A percentile compares a stretch with the other conserved stretches of the same genome.
Conservation (phyloP, 1,140 invertebrate species). For the Cheumatopsyche charites region DNA sequence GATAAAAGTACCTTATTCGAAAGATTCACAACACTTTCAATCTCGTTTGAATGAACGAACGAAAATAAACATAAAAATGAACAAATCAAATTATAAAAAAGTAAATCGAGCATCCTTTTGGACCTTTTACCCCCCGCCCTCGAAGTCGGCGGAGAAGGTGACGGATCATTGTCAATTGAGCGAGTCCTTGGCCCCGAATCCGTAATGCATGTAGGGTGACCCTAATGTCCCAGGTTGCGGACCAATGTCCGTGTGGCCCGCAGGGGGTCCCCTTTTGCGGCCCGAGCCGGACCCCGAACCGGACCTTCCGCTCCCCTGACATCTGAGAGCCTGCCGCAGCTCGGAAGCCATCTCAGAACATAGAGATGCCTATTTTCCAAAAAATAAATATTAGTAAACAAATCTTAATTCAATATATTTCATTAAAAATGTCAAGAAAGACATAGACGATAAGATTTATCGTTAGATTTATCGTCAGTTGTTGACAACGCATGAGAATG, state of each 20-base stretch:
- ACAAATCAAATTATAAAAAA: neutral
- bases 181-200: constrained; percentile 66
- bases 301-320: constrained; percentile 59
- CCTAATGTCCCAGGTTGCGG: constrained; percentile 53
- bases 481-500: too few species aligned
- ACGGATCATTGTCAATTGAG: constrained; percentile 58
- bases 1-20: neutral
- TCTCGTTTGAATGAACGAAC: neutral
- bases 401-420: too few species aligned
- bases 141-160: constrained; percentile 47
- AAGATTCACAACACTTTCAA: constrained; percentile 9
- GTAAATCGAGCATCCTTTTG: neutral
- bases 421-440: too few species aligned
- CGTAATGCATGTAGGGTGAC: constrained; percentile 66
- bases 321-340: constrained; percentile 71
- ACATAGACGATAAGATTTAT: too few species aligned
- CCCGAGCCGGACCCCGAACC: constrained; percentile 48
- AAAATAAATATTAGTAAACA: too few species aligned
- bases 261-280: constrained; percentile 54
- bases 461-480: too few species aligned
- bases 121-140: constrained; percentile 39
- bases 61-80: too few species aligned
- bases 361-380: constrained; percentile 69
- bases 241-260: constrained; percentile 50
- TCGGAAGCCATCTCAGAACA: constrained; percentile 73